These are phyloP conservation scores for Helostoma temminkii DNA, from an alignment of 2,797 vertebrate species.

Conservation along the genomic window DNA sequence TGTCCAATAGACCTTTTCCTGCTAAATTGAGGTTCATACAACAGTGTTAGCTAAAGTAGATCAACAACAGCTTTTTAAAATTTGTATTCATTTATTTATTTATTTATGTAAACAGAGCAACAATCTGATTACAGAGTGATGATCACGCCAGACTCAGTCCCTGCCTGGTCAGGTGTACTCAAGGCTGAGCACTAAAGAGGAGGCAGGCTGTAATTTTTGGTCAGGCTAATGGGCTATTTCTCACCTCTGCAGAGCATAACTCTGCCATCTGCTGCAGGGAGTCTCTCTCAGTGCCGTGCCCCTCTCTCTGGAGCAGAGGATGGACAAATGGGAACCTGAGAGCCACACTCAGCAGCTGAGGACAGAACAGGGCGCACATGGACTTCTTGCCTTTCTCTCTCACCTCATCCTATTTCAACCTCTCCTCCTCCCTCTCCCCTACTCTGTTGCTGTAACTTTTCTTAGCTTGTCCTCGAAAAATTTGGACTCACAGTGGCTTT, in stretches of 20 bases:
- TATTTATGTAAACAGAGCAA: conserved; percentile 24
- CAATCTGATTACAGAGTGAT: conserved; percentile 52
- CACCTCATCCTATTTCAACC: conserved; percentile 15
- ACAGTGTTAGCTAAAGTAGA: conserved; percentile 10
- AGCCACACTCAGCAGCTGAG: conserved; percentile 74
- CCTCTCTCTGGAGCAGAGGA: conserved; percentile 66
- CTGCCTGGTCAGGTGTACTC: conserved; percentile 77
- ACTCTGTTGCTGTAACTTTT: conserved; percentile 22
- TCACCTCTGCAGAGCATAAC: conserved; percentile 80
- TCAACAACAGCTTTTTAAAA: conserved; percentile 17
- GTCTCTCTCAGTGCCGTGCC: conserved; percentile 51
- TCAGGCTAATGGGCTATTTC: conserved; percentile 81
- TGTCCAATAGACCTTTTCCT: conserved; percentile 1
- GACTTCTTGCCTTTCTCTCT: conserved; percentile 38
- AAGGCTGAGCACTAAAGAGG: conserved; percentile 76
- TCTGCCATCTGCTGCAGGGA: conserved; percentile 85
- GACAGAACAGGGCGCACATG: conserved; percentile 54
- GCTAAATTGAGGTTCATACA: conserved; percentile 1
- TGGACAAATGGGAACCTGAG: conserved; percentile 72
- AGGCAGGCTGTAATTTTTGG: conserved; percentile 78
- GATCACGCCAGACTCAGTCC: conserved; percentile 51
- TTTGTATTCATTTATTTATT: no score
- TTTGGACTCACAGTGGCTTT: neutral
- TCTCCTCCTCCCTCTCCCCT: neutral
- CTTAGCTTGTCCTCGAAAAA: conserved; percentile 32